Conservation (phyloP, 35 echinoderm and acorn worm genomes). For the Anneissia japonica region DNA sequence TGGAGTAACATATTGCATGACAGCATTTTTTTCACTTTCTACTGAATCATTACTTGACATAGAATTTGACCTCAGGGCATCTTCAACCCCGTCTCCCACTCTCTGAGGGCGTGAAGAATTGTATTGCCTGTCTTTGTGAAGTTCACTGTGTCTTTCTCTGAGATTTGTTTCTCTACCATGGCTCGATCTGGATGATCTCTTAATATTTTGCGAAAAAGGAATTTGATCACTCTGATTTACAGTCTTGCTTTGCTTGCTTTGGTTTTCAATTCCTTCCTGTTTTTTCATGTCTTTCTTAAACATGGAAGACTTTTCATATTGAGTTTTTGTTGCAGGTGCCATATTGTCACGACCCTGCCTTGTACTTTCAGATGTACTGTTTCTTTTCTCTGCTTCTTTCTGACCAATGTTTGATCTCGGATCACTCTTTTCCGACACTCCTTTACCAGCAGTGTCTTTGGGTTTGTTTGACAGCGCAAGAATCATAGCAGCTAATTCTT, state of each 20-base stretch:
- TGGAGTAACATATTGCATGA: neutral
- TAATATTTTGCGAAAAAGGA: neutral
- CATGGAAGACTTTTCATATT: neutral
- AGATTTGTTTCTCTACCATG: neutral
- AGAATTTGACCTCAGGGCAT: neutral
- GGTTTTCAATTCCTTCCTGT: neutral
- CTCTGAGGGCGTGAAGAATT: neutral
- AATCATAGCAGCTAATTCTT: slow-evolving; percentile 57
- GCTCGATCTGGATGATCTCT: neutral
- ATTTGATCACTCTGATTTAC: neutral
- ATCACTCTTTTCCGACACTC: neutral
- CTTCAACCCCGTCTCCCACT: neutral
- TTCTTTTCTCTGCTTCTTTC: neutral
- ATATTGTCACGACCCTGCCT: neutral
- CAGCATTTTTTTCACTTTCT: neutral
- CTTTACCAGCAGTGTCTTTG: neutral
- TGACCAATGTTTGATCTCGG: neutral
- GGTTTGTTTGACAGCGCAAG: slow-evolving; percentile 42
- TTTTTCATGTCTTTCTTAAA: neutral
- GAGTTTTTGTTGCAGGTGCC: no score
- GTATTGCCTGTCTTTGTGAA: neutral
- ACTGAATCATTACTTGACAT: neutral
- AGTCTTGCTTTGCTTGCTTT: neutral
- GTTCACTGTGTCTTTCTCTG: neutral
- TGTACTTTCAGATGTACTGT: neutral